Evolutionary conservation across 2,113 vertebrate species (phyloP).

Genomic region (Takifugu bimaculatus): DNA sequence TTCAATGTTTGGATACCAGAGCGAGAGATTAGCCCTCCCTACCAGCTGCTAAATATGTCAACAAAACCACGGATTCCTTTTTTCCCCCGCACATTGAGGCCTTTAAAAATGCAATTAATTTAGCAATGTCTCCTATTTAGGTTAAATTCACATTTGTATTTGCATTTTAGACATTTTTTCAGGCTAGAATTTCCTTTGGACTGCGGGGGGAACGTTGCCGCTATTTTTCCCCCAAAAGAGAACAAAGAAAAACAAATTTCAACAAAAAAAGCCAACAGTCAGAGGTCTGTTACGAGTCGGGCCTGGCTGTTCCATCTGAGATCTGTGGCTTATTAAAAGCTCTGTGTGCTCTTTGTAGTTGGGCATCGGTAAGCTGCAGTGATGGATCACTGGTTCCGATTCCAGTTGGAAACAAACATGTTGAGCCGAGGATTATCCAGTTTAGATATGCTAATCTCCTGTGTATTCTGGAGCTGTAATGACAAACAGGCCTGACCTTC

Average conservation of each 20-base stretch:
- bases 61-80: no score
- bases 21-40: no score
- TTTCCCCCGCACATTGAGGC: background rate
- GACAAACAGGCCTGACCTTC: constrained; percentile 7
- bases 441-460: constrained; percentile 6
- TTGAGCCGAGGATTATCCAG: constrained; percentile 3
- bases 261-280: no score
- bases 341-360: constrained; percentile 36
- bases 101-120: background rate
- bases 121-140: no score
- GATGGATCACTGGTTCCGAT: constrained; percentile 13
- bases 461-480: background rate
- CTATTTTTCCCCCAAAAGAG: no score
- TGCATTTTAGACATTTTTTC: no score
- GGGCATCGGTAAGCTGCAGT: constrained; percentile 19
- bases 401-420: constrained; percentile 21
- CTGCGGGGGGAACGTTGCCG: no score
- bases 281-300: constrained; percentile 28
- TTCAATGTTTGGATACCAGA: no score
- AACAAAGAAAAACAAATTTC: no score
- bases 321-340: constrained; percentile 41
- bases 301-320: constrained; percentile 30
- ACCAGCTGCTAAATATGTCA: no score
- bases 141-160: no score
- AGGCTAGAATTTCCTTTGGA: no score